Evolutionary conservation across 2,113 vertebrate species (phyloP).

Genomic region (Scytalopus superciliaris): DNA sequence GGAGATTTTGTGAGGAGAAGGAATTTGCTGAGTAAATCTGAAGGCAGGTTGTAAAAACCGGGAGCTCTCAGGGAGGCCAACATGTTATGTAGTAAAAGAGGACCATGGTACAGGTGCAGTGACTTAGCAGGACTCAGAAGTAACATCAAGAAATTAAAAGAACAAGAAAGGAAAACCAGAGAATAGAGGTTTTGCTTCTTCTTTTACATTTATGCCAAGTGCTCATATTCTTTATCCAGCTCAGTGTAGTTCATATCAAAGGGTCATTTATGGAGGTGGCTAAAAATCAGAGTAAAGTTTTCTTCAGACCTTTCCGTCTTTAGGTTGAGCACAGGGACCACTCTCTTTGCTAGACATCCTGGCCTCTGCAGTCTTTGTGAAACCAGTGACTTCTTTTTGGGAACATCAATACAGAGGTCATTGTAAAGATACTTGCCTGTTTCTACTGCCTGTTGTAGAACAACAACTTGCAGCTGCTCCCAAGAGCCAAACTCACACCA

Average conservation of each 20-base stretch:
- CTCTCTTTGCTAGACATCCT: not conserved
- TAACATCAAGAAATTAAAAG: not conserved
- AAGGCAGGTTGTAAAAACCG: not conserved
- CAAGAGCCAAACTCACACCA: not conserved
- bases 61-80: not conserved
- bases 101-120: fast-evolving
- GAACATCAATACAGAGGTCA: fast-evolving
- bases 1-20: not conserved
- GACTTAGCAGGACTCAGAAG: not conserved
- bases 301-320: not conserved
- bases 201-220: not conserved
- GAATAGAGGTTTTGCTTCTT: not conserved
- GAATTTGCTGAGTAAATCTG: not conserved
- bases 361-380: not conserved
- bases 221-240: not conserved
- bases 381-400: not conserved
- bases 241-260: not conserved
- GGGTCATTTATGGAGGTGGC: not conserved
- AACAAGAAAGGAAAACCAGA: not conserved
- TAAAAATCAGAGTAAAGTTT: not conserved
- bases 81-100: not conserved
- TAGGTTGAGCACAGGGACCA: not conserved
- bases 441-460: not conserved
- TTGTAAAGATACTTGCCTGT: not conserved
- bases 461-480: not conserved